A percentile compares a stretch with the other conserved stretches of the same genome.
phyloP scores from a whole-genome alignment of 1,140 invertebrate species.

The Drosophila sechellia region DNA sequence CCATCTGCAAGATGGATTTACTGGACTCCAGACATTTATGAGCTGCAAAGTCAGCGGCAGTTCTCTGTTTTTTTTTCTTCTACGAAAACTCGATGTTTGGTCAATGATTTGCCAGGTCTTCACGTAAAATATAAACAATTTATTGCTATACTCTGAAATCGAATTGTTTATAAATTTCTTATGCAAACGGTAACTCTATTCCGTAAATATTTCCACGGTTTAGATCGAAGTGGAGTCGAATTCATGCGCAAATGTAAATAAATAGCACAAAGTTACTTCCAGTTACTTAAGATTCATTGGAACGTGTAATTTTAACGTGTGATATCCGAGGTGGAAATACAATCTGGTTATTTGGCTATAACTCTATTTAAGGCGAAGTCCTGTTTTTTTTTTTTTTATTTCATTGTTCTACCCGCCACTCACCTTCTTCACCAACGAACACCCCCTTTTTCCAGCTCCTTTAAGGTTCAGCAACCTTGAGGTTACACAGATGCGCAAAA shows the following conservation, averaged over 20 bases:
- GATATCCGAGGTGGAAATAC: background rate
- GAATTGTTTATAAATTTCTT: too few species aligned
- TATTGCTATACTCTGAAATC: too few species aligned
- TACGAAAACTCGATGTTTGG: too few species aligned
- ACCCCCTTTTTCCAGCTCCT: conserved; percentile 12
- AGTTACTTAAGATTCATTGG: too few species aligned
- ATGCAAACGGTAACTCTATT: background rate
- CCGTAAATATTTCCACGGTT: background rate
- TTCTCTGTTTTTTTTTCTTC: too few species aligned
- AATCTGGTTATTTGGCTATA: conserved; percentile 47
- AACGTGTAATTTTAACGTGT: too few species aligned
- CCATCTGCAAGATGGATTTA: conserved; percentile 22
- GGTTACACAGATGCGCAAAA: conserved; percentile 49
- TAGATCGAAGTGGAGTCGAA: background rate
- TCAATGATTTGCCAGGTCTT: too few species aligned
- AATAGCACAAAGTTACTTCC: too few species aligned
- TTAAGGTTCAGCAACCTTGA: conserved; percentile 70
- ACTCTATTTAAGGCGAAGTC: conserved; percentile 62
- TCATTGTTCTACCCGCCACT: conserved; percentile 5
- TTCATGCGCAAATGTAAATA: background rate
- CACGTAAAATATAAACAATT: too few species aligned
- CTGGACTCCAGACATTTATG: conserved; percentile 22
- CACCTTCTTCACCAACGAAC: background rate
- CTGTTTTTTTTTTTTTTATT: conserved; percentile 30
- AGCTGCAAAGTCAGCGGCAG: background rate